Conservation (phyloP, 2,888 invertebrate genomes). For the Drosophila antonietae region DNA sequence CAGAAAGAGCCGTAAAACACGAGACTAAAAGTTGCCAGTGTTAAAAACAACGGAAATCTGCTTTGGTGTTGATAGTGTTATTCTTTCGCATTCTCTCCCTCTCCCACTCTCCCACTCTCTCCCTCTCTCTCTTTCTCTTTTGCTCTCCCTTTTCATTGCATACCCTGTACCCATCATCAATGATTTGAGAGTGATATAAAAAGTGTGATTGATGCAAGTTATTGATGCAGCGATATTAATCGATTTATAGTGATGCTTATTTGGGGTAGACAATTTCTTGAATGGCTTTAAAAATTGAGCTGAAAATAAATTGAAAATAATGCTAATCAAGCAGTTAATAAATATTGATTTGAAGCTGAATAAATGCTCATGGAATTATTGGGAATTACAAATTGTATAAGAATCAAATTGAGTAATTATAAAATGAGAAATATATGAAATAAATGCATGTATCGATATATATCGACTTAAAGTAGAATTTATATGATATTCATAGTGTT, state of each 20-base stretch:
- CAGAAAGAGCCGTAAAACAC: slow-evolving; percentile 21
- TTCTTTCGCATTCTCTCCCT: neutral
- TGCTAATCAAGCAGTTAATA: neutral
- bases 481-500: neutral
- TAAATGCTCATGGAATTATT: no score
- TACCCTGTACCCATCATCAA: slow-evolving; percentile 1
- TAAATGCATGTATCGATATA: neutral
- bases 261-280: no score
- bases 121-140: neutral
- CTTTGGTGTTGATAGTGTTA: slow-evolving; percentile 20
- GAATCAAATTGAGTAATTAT: no score
- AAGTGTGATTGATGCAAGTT: neutral
- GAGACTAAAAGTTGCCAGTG: slow-evolving; percentile 38
- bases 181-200: neutral
- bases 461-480: neutral
- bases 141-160: neutral
- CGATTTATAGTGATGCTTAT: neutral
- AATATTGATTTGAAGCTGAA: no score
- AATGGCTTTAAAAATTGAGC: no score
- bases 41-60: slow-evolving; percentile 48
- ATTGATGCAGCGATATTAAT: neutral
- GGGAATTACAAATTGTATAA: no score
- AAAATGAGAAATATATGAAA: neutral
- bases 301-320: neutral
- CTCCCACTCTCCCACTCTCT: neutral